Conservation (phyloP, 1,140 invertebrate species). For the Gonioctena quinquepunctata region DNA sequence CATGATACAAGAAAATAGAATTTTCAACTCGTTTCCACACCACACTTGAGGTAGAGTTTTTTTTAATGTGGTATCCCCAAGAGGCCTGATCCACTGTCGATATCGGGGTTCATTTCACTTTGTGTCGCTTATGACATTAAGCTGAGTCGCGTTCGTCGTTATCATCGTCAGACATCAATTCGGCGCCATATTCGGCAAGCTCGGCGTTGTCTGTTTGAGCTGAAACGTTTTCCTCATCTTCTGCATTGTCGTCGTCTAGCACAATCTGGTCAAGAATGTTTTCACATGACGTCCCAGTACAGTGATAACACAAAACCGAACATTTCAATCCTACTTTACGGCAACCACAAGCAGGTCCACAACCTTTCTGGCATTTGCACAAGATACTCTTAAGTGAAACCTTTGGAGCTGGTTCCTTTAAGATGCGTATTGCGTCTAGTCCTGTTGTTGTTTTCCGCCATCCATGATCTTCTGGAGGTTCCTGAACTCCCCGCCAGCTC, state of each 20-base stretch:
- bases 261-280: not conserved
- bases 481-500: not conserved
- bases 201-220: not conserved
- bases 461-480: not conserved
- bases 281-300: too few species aligned
- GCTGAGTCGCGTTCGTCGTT: too few species aligned
- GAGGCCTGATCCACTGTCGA: too few species aligned
- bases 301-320: not conserved
- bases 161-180: too few species aligned
- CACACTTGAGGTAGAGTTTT: too few species aligned
- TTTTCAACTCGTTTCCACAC: too few species aligned
- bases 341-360: not conserved
- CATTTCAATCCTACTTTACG: not conserved
- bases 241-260: not conserved
- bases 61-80: too few species aligned
- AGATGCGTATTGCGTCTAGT: not conserved
- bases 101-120: too few species aligned
- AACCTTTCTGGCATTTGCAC: too few species aligned
- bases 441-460: not conserved
- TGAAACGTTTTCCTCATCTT: not conserved
- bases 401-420: not conserved
- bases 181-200: too few species aligned
- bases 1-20: too few species aligned
- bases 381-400: not conserved
- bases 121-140: too few species aligned